Percentiles rank a stretch among this genome's conserved stretches.
phyloP scores from a whole-genome alignment of 1,140 invertebrate genomes.

The Zaprionus camerounensis region DNA sequence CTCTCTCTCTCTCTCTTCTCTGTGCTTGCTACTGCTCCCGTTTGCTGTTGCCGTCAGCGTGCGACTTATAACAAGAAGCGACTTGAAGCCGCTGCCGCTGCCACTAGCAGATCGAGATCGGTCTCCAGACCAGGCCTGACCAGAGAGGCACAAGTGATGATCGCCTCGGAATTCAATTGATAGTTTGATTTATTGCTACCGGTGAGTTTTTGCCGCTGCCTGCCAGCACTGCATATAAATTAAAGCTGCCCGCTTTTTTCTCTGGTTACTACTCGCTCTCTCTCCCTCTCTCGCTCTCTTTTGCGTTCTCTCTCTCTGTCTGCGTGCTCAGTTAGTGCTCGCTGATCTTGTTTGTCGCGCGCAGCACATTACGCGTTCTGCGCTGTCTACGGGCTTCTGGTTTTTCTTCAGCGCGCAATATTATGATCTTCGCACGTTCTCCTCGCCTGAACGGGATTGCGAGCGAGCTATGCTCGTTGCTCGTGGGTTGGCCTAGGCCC shows the following conservation, averaged over 20 bases:
- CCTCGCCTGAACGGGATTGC: not conserved
- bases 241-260: constrained; percentile 69
- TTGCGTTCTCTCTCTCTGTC: constrained; percentile 1
- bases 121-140: constrained; percentile 25
- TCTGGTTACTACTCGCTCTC: not conserved
- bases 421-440: constrained; percentile 48
- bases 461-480: not conserved
- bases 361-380: constrained; percentile 65
- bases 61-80: constrained; percentile 74
- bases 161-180: constrained; percentile 84
- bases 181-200: constrained; percentile 84
- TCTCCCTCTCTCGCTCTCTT: constrained; percentile 1
- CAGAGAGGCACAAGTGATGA: constrained; percentile 74
- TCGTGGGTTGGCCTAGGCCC: not conserved
- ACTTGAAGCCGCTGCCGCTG: constrained; percentile 24
- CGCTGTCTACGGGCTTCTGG: constrained; percentile 73
- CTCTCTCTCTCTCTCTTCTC: not conserved
- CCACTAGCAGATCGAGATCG: constrained; percentile 29
- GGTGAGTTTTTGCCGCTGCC: constrained; percentile 72
- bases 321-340: constrained; percentile 50
- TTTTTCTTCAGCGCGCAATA: constrained; percentile 66
- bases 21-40: constrained; percentile 4
- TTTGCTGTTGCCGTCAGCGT: constrained; percentile 48
- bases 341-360: constrained; percentile 82
- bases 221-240: constrained; percentile 68